These are phyloP conservation scores for Aleiodes alternator DNA, from an alignment of 2,888 invertebrate species.

Conservation along the genomic window DNA sequence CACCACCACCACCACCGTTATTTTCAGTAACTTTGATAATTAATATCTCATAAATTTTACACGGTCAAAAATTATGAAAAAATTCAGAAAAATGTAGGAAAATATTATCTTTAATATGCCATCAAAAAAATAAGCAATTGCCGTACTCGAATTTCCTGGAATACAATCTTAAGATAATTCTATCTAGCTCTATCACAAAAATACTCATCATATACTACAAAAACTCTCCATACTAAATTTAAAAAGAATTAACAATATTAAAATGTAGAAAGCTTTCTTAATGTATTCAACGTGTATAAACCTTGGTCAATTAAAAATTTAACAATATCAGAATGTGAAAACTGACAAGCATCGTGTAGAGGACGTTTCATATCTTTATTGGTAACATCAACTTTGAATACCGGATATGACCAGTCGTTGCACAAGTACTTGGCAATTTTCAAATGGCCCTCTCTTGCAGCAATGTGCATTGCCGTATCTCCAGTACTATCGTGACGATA, in stretches of 20 bases:
- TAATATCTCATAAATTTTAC: too few relatives aligned
- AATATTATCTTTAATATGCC: too few relatives aligned
- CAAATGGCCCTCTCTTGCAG: slow-evolving; percentile 77
- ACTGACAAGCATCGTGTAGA: slow-evolving; percentile 81
- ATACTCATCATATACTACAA: too few relatives aligned
- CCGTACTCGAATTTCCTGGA: too few relatives aligned
- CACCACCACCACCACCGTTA: too few relatives aligned
- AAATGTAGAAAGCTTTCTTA: background rate
- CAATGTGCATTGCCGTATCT: slow-evolving; percentile 77
- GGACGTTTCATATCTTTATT: slow-evolving; percentile 80
- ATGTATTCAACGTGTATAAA: slow-evolving; percentile 49
- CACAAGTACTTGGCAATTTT: slow-evolving; percentile 73
- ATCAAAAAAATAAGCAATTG: too few relatives aligned
- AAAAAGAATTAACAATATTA: slow-evolving; percentile 9
- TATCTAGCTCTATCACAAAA: too few relatives aligned
- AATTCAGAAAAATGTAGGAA: too few relatives aligned
- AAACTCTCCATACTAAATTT: background rate
- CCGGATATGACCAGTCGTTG: slow-evolving; percentile 63
- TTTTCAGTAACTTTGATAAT: too few relatives aligned
- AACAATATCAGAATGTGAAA: slow-evolving; percentile 74
- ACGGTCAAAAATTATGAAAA: too few relatives aligned
- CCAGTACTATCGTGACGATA: slow-evolving; percentile 66
- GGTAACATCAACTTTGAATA: slow-evolving; percentile 65
- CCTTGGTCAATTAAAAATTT: slow-evolving; percentile 74
- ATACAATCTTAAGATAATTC: background rate